Evolutionary conservation across 2,888 invertebrate genomes (phyloP), one percentile per base, ranked within the genome.

Genomic region (Terebella lapidaria): DNA sequence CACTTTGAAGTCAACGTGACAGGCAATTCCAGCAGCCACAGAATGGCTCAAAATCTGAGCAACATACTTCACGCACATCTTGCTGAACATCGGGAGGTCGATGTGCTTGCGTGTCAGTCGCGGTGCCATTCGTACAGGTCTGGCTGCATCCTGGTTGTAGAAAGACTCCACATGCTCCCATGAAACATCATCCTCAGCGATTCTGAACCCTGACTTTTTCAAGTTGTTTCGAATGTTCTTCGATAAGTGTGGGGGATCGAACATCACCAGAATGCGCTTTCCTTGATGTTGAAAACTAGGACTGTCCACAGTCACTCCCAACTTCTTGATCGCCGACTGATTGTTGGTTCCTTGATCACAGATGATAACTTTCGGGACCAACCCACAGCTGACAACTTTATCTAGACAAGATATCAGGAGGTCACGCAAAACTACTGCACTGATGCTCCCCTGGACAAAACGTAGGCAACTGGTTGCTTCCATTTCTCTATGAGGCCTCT

Each of bases 161-260:
- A 61, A 58, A 10, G 52, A 27, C 15, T 24, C n/a, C 3, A 60
- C 25, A 15, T 52, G n/a, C 1, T 15, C 10, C 60, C 56, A 60
- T 18, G 18, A 5, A 25, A 61, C 46, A 2, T 46, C 4, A 15
- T 58, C 15, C 3, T 45, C 54, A 27, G 47, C 30, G 5, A 54
- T 3, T 49, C 25, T 18, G 24, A 54, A 61, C 2, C 54, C 53
- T 46, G 2, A 24, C 26, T 58, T 61, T 22, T 54, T 24, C 4
- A 61, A 46, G 35, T 61, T 61, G 24, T 58, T 58, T 28, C 54
- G 25, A 3, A 54, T 54, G 28, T 54, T 61, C 24, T 58, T 61
- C 20, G n/a, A 35, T 35, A 35, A n/a, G n/a, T 35, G 42, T 15
- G 42, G 42, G n/a, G 42, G 42, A 35, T 35, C 42, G n/a, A 15